Evolutionary conservation across 2,888 invertebrate species (phyloP), one percentile per base, ranked within the genome.

Genomic region (Epirrhoe alternata): DNA sequence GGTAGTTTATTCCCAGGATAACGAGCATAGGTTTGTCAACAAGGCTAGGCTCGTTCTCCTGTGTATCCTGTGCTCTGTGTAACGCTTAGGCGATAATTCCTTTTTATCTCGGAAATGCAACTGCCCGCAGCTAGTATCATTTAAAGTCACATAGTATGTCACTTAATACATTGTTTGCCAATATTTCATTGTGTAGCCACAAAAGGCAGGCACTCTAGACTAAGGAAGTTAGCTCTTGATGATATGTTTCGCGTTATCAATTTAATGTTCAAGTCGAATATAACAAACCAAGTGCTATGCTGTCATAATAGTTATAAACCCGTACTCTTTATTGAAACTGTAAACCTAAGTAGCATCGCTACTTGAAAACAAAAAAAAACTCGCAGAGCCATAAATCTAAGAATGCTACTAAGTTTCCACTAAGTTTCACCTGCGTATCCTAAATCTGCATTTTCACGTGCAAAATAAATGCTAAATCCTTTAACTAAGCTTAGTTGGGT

Each of bases 191-290:
- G 69, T 79, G 74, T 80, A 71, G 63, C 61, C 33, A 56, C 71
- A 64, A 74, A 64, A 74, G 72, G 72, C 17, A 74, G 72, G 72
- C 17, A 33, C 74, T 79, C 14, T n/a, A n/a, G n/a, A n/a, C n/a
- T 79, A 78, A 82, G 86, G 85, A 86, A 84, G 76, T 77, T 77
- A 74, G 77, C 76, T 66, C 77, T 70, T 83, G 38, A 42, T 77
- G 85, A 86, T 86, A 82, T 83, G 81, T 75, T 76, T 77, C 73
- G 66, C 35, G 35, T 30, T 50, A 58, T 58, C 24, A 50, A 17
- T 57, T 74, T 73, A 76, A 72, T 70, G 68, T 64, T 58, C 60
- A 64, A 59, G 49, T 5, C 17, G 12, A 42, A 42, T 12, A 42
- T 12, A 12, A 42, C 38, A 50, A 16, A 50, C 24, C 10, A 47